Base-by-base conservation (phyloP, 2,888 invertebrate species). In the Hirtodrosophila histrioides region DNA sequence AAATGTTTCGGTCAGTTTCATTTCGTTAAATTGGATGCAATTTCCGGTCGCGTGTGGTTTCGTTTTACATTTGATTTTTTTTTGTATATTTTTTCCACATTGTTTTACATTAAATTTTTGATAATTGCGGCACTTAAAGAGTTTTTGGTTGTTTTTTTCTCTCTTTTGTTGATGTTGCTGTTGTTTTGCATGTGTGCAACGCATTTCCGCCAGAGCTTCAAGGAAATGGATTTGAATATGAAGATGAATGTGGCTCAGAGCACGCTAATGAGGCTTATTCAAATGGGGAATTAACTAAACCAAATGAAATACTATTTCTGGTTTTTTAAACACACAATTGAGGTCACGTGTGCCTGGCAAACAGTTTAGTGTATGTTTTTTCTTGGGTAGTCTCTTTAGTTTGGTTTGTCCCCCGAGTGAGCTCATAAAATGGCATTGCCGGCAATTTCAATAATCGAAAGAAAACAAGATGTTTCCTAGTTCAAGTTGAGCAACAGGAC, bases 31-130 rank as follows among this genome's bases (percentile, higher is more conserved):
- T 89, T 86, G 69, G 57, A 71, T 67, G 81, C 78, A 88, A 90
- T 89, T 90, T 89, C 89, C 89, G 90, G 88, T 90, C 86, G 90
- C 90, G 89, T 90, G 90, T 81, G 36, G 40, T 45, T 58, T 24
- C 17, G 11, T 66, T 62, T 45, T 36, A 27, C 6, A 27, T 24
- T 46, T 41, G 12, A 37, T 23, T 55, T 53, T 45, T 37, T 50
- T 64, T 56, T 58, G 35, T 2, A 7, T 49, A 27, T 36, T 43
- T 29, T 61, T 41, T 36, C 27, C 40, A 69, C 51, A 68, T 73
- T 74, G 77, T 75, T 85, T 87, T 81, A 79, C 73, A 85, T 85
- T 82, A 85, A 82, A 73, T 66, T 77, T 71, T 66, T 60, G 51
- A 73, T 89, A 88, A 87, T 89, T 89, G 85, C 69, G 12, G 50